Evolutionary conservation across 2,888 invertebrate species (phyloP).

Genomic region (Sericinus montela): DNA sequence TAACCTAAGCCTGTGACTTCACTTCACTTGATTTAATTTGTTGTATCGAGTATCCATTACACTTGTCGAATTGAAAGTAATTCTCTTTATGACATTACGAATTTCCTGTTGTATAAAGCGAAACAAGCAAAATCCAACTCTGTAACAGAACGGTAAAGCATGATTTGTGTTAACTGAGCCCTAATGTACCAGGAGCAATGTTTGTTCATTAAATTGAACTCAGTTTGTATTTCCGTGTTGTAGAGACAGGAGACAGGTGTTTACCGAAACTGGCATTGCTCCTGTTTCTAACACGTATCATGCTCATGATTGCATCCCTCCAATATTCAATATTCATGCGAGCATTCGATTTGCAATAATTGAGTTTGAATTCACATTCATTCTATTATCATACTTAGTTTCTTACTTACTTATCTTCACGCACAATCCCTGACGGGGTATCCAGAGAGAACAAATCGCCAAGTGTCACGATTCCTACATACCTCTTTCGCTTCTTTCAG

Average conservation of each 20-base stretch:
- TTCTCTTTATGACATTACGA: constrained; percentile 13
- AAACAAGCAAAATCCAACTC: background rate
- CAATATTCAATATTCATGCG: background rate
- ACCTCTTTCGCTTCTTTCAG: too few species aligned
- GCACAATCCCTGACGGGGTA: too few species aligned
- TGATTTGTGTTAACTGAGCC: background rate
- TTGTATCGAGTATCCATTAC: constrained; percentile 6
- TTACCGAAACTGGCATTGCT: background rate
- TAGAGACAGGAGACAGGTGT: constrained; percentile 7
- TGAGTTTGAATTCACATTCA: too few species aligned
- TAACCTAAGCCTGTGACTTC: too few species aligned
- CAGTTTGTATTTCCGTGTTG: constrained; percentile 7
- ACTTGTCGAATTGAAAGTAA: constrained; percentile 10
- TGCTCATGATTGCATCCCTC: background rate
- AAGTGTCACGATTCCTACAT: too few species aligned
- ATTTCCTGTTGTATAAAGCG: background rate
- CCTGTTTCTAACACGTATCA: background rate
- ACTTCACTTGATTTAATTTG: background rate
- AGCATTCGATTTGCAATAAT: too few species aligned
- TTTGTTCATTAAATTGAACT: constrained; percentile 23
- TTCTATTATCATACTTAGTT: too few species aligned
- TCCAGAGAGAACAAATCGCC: too few species aligned
- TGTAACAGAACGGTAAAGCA: background rate
- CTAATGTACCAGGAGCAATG: constrained; percentile 11
- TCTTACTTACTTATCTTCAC: too few species aligned